A percentile compares a stretch with the other conserved stretches of the same genome.
phyloP scores from a whole-genome alignment of 2,888 invertebrate genomes.

The Eristalis pertinax region DNA sequence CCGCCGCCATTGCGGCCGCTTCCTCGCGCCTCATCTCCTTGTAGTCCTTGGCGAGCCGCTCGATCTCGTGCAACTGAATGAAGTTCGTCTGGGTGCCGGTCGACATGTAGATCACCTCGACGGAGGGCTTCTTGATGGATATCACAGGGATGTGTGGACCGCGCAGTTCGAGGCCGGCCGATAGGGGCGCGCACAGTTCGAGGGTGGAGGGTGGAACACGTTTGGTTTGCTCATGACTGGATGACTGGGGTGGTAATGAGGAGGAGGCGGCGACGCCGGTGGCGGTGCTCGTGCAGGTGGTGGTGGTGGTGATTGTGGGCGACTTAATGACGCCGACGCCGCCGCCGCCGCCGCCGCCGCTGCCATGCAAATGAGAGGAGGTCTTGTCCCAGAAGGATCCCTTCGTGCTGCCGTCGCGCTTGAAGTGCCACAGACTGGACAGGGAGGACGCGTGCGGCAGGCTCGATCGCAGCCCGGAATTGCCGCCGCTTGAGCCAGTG shows the following conservation, averaged over 20 bases:
- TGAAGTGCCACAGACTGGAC: constrained; percentile 74
- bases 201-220: constrained; percentile 74
- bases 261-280: not conserved
- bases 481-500: constrained; percentile 64
- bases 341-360: constrained; percentile 41
- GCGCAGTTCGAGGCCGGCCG: constrained; percentile 22
- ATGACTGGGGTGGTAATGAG: constrained; percentile 29
- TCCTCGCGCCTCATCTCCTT: constrained; percentile 74
- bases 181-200: constrained; percentile 51
- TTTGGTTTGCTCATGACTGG: constrained; percentile 33
- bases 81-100: constrained; percentile 79
- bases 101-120: constrained; percentile 72
- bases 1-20: constrained; percentile 66
- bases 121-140: constrained; percentile 42
- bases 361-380: constrained; percentile 22
- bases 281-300: not conserved
- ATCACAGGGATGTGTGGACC: constrained; percentile 42
- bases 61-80: constrained; percentile 77
- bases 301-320: not conserved
- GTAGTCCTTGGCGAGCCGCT: constrained; percentile 77
- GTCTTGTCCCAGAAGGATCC: constrained; percentile 20
- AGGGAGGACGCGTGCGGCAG: constrained; percentile 75
- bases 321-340: constrained; percentile 30
- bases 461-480: constrained; percentile 54
- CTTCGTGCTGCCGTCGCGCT: constrained; percentile 58